Conservation (phyloP, 2,888 invertebrate species). For the Anoplius nigerrimus region DNA sequence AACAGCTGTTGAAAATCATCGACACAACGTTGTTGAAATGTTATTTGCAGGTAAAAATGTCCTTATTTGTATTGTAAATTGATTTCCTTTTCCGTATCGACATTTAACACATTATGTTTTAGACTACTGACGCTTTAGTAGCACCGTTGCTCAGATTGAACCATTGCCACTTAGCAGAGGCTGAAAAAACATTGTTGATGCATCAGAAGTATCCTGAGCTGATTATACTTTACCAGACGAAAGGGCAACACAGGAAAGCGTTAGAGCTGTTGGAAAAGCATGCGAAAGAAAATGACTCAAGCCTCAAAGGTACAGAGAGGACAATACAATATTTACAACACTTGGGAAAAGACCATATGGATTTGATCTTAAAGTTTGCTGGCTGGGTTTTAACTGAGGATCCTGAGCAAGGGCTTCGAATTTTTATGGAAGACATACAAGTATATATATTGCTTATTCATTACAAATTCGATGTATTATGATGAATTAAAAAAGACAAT, state of each 20-base stretch:
- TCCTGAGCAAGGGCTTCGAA: conserved; percentile 92
- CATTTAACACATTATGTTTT: conserved; percentile 57
- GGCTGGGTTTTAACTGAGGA: conserved; percentile 92
- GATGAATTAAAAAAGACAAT: background rate
- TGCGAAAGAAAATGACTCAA: conserved; percentile 84
- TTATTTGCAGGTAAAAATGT: conserved; percentile 86
- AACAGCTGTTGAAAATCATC: conserved; percentile 90
- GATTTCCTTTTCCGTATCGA: conserved; percentile 1
- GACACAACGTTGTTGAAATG: conserved; percentile 98
- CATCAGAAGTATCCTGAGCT: conserved; percentile 94
- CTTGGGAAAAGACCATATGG: conserved; percentile 85
- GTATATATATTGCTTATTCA: conserved; percentile 40
- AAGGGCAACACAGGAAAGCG: conserved; percentile 94
- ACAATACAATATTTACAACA: conserved; percentile 95
- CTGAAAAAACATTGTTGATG: conserved; percentile 90
- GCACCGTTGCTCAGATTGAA: conserved; percentile 93
- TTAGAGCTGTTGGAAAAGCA: conserved; percentile 90
- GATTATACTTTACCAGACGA: conserved; percentile 96
- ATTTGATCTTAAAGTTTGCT: conserved; percentile 94
- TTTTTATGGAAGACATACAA: conserved; percentile 75
- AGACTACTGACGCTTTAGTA: conserved; percentile 97
- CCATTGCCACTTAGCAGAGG: conserved; percentile 95
- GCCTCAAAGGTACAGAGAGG: conserved; percentile 86
- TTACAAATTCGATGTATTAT: background rate
- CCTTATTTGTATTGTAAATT: background rate